phyloP scores from a whole-genome alignment of 2,888 invertebrate genomes.

The Thecocarcelia acutangulata region DNA sequence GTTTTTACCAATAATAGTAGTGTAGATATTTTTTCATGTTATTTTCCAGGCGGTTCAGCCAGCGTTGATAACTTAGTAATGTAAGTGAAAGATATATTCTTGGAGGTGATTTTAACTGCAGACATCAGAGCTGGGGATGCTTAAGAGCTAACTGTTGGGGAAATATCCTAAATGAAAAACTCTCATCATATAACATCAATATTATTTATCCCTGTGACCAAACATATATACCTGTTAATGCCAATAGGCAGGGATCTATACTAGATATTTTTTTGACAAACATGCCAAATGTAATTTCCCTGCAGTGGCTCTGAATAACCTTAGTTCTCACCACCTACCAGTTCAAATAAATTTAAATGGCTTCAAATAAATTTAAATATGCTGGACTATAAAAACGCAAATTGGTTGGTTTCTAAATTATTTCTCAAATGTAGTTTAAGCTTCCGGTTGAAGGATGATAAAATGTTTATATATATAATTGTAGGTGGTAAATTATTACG shows the following conservation, averaged over 20 bases:
- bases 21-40: slow-evolving; percentile 23
- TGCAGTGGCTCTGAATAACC: background rate
- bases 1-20: slow-evolving; percentile 4
- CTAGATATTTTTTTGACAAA: background rate
- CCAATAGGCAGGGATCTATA: background rate
- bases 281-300: background rate
- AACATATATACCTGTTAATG: background rate
- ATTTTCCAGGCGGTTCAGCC: slow-evolving; percentile 27
- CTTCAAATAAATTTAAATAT: no score
- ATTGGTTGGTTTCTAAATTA: slow-evolving; percentile 3
- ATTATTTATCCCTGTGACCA: background rate
- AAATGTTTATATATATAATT: no score
- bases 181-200: background rate
- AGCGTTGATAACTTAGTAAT: background rate
- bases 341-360: background rate
- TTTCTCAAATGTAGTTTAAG: no score
- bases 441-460: no score
- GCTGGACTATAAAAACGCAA: no score
- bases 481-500: no score
- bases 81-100: slow-evolving; percentile 17
- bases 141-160: slow-evolving; percentile 10
- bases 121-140: slow-evolving; percentile 23
- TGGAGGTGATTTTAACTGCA: slow-evolving; percentile 36
- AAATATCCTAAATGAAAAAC: slow-evolving; percentile 5
- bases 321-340: background rate